Evolutionary conservation across 1,140 invertebrate genomes (phyloP).

Genomic region (Lamellibrachia luymesi): DNA sequence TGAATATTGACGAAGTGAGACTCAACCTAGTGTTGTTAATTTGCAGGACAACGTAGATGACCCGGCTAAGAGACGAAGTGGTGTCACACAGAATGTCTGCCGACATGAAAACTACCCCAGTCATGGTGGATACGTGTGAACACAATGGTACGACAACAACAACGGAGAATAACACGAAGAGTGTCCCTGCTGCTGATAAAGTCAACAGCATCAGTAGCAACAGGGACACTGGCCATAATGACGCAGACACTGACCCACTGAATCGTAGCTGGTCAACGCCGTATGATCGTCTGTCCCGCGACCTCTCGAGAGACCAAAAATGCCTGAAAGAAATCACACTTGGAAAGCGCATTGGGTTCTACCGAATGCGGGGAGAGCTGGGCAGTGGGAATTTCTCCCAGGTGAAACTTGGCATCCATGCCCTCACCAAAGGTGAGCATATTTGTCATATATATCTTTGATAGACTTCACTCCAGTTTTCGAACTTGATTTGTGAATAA

Average conservation of each 20-base stretch:
- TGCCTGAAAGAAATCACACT: slow-evolving; percentile 66
- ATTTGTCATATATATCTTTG: too few relatives aligned
- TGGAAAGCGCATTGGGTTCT: slow-evolving; percentile 70
- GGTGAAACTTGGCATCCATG: slow-evolving; percentile 81
- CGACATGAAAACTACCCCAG: background rate
- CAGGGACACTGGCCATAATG: background rate
- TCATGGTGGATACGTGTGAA: background rate
- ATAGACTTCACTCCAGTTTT: too few relatives aligned
- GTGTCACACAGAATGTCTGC: slow-evolving; percentile 3
- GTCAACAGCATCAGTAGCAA: background rate
- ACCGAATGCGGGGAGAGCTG: slow-evolving; percentile 69
- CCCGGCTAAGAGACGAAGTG: background rate
- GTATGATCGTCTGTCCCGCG: slow-evolving; percentile 48
- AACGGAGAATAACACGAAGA: background rate
- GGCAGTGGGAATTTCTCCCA: slow-evolving; percentile 87
- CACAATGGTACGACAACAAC: background rate
- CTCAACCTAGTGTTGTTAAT: background rate
- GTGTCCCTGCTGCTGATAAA: background rate
- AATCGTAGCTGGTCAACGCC: slow-evolving; percentile 9
- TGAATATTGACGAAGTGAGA: background rate
- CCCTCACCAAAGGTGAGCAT: slow-evolving; percentile 74
- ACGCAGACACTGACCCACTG: background rate
- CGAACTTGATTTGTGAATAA: too few relatives aligned
- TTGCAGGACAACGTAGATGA: background rate
- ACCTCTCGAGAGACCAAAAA: slow-evolving; percentile 57